These are phyloP conservation scores for Patiria miniata DNA, from an alignment of 35 echinoderm and acorn worm genomes.

Conservation along the genomic window DNA sequence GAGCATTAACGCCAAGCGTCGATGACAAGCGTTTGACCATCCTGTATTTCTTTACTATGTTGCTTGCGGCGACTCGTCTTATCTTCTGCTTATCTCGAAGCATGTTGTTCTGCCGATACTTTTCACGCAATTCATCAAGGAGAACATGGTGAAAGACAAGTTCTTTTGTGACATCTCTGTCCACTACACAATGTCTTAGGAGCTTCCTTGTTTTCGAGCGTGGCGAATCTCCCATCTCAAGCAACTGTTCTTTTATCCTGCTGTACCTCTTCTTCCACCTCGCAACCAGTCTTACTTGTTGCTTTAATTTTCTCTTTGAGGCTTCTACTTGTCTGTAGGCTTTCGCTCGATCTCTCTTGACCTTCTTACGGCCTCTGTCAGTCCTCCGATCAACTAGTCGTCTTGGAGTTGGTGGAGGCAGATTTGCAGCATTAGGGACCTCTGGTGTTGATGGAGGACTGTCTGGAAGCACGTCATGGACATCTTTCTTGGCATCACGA, in stretches of 20 bases:
- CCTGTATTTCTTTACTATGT: slow-evolving; percentile 29
- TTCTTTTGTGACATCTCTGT: neutral
- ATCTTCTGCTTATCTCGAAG: neutral
- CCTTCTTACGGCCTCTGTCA: neutral
- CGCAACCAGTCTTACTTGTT: no score
- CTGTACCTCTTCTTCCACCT: slow-evolving; percentile 11
- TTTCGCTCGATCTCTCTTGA: neutral
- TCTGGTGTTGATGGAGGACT: neutral
- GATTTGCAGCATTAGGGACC: no score
- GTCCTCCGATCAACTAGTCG: neutral
- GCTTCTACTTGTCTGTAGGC: neutral
- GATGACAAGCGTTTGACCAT: neutral
- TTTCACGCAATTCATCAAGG: neutral
- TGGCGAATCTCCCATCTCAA: neutral
- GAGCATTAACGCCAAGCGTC: neutral
- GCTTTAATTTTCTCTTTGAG: neutral
- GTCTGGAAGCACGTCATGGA: neutral
- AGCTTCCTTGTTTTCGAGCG: slow-evolving; percentile 1
- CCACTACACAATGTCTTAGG: neutral
- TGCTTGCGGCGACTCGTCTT: neutral
- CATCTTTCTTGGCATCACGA: neutral
- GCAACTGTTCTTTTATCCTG: neutral
- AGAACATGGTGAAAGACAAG: slow-evolving; percentile 14
- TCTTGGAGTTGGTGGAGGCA: neutral
- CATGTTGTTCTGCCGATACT: neutral